Conservation (phyloP, 2,888 invertebrate genomes). For the Eupeodes latifasciatus region DNA sequence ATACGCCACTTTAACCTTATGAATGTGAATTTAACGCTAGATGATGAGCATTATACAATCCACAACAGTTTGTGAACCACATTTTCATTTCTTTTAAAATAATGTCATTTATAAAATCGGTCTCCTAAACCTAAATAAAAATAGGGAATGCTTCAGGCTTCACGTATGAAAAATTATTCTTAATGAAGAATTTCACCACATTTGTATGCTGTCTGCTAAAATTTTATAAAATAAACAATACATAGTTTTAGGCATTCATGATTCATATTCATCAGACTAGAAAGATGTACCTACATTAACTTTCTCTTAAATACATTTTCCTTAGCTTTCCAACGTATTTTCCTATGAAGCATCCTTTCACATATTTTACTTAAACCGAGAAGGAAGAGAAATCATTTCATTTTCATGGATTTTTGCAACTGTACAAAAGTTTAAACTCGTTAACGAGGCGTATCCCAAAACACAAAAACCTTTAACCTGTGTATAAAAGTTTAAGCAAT, state of each 20-base stretch:
- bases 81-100: too few species aligned
- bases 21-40: too few species aligned
- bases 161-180: neutral
- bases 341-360: neutral
- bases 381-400: slow-evolving; percentile 19
- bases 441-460: slow-evolving; percentile 50
- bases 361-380: slow-evolving; percentile 1
- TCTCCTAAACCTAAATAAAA: too few species aligned
- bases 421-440: slow-evolving; percentile 37
- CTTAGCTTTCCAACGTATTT: slow-evolving; percentile 22
- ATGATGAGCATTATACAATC: too few species aligned
- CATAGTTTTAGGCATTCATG: neutral
- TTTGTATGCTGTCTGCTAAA: neutral
- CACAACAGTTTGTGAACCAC: too few species aligned
- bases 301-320: slow-evolving; percentile 29
- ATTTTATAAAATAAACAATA: neutral
- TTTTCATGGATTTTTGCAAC: slow-evolving; percentile 48
- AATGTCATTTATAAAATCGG: too few species aligned
- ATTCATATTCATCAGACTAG: slow-evolving; percentile 15
- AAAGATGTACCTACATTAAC: slow-evolving; percentile 2
- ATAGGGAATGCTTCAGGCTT: neutral
- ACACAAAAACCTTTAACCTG: slow-evolving; percentile 18
- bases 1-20: too few species aligned
- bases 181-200: slow-evolving; percentile 13
- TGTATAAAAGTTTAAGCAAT: slow-evolving; percentile 61